Conservation (phyloP, 2,113 vertebrate genomes). For the Equus przewalskii region DNA sequence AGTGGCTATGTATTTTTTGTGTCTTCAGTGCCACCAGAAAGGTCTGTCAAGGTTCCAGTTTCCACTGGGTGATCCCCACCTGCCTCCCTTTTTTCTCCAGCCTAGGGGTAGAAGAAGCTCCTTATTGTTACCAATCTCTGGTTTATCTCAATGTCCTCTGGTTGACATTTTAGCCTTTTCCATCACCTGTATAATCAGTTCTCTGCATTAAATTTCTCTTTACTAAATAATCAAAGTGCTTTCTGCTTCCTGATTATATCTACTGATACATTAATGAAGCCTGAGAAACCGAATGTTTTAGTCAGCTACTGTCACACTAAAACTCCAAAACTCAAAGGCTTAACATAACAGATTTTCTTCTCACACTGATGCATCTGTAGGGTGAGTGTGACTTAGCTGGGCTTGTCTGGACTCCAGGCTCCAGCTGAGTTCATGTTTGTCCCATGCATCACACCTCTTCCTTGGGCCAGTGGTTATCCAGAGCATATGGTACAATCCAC, state of each 20-base stretch:
- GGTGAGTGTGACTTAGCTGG: background rate
- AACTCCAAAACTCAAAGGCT: background rate
- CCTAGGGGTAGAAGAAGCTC: background rate
- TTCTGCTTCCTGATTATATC: background rate
- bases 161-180: background rate
- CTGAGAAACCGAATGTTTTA: background rate
- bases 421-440: background rate
- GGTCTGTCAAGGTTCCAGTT: background rate
- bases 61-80: background rate
- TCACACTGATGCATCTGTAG: background rate
- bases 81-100: background rate
- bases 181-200: background rate
- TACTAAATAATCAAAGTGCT: slow-evolving; percentile 3
- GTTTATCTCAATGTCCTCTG: background rate
- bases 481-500: background rate
- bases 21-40: background rate
- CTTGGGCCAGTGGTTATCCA: background rate
- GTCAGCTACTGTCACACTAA: background rate
- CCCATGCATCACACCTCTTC: background rate
- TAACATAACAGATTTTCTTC: background rate
- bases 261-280: background rate
- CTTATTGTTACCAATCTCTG: background rate
- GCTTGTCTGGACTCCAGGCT: background rate
- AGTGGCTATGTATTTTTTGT: background rate
- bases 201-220: background rate